A percentile compares a stretch with the other conserved stretches of the same genome.
phyloP scores from a whole-genome alignment of 2,113 vertebrate genomes.

The Nothocercus nigrocapillus region DNA sequence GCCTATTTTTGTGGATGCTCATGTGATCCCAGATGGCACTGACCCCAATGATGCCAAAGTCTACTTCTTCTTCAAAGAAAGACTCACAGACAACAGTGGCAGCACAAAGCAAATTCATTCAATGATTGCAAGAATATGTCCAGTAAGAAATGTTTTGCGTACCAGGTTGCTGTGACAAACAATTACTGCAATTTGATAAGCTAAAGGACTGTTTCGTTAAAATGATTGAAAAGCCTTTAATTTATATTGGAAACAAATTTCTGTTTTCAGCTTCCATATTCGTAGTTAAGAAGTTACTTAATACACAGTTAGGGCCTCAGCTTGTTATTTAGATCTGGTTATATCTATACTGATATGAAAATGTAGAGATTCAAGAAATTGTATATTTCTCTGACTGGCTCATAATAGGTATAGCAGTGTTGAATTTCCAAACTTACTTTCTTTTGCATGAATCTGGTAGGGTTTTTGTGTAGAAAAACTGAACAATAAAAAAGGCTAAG shows the following conservation, averaged over 20 bases:
- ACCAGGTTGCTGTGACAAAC: background rate
- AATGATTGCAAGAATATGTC: constrained; percentile 96
- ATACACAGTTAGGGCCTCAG: background rate
- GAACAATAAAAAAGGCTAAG: background rate
- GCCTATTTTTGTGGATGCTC: constrained; percentile 94
- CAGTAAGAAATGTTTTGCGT: constrained; percentile 81
- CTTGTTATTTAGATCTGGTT: background rate
- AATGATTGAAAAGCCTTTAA: background rate
- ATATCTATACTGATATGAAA: background rate
- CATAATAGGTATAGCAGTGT: background rate
- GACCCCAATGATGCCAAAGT: constrained; percentile 95
- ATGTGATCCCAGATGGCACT: constrained; percentile 93
- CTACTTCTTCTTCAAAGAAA: constrained; percentile 96
- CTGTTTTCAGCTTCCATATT: background rate
- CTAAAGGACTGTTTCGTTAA: background rate
- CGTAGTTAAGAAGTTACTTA: background rate
- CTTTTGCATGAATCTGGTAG: background rate
- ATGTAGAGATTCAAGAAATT: background rate
- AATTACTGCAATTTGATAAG: background rate
- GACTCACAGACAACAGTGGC: constrained; percentile 90
- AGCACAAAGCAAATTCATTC: constrained; percentile 95
- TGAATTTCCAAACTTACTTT: background rate
- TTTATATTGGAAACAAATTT: background rate
- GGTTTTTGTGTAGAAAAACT: background rate
- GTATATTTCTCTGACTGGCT: background rate